Percentiles rank a stretch among this genome's conserved stretches.
Conservation (phyloP, 2,888 invertebrate genomes). For the Callyntrura sp. region DNA sequence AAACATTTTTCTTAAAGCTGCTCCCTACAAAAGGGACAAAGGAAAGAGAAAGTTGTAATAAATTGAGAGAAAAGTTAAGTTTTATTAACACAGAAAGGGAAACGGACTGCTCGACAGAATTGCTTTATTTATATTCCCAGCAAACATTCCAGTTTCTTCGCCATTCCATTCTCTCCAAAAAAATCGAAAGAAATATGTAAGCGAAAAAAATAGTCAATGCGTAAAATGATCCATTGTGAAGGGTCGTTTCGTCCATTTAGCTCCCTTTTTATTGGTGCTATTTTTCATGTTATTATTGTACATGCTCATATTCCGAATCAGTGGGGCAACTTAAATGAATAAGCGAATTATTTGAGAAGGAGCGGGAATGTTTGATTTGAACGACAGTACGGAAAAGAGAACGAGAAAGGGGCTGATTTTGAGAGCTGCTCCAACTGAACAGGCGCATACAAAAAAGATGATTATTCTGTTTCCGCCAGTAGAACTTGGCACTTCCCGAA, state of each 20-base stretch:
- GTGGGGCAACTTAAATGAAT: slow-evolving; percentile 44
- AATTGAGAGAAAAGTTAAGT: slow-evolving; percentile 38
- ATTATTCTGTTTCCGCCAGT: not conserved
- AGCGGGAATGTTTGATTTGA: slow-evolving; percentile 41
- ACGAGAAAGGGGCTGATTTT: not conserved
- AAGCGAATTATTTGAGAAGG: slow-evolving; percentile 7
- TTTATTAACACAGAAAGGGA: slow-evolving; percentile 40
- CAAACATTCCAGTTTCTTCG: slow-evolving; percentile 58
- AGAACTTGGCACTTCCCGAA: slow-evolving; percentile 33
- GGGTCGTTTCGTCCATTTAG: not conserved
- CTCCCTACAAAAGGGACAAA: not conserved
- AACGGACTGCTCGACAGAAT: slow-evolving; percentile 3
- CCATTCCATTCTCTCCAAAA: not conserved
- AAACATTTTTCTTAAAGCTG: too few species aligned
- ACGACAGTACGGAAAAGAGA: slow-evolving; percentile 15
- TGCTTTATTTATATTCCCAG: slow-evolving; percentile 25
- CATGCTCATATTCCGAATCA: slow-evolving; percentile 45
- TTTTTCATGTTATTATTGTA: not conserved
- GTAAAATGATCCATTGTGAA: slow-evolving; percentile 56
- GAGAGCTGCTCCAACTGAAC: slow-evolving; percentile 52
- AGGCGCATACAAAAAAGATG: not conserved
- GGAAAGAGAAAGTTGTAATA: not conserved
- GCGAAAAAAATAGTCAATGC: slow-evolving; percentile 1
- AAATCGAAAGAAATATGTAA: too few species aligned
- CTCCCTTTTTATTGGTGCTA: slow-evolving; percentile 25